Evolutionary conservation across 2,113 vertebrate species (phyloP).

Genomic region (Prionailurus viverrinus): DNA sequence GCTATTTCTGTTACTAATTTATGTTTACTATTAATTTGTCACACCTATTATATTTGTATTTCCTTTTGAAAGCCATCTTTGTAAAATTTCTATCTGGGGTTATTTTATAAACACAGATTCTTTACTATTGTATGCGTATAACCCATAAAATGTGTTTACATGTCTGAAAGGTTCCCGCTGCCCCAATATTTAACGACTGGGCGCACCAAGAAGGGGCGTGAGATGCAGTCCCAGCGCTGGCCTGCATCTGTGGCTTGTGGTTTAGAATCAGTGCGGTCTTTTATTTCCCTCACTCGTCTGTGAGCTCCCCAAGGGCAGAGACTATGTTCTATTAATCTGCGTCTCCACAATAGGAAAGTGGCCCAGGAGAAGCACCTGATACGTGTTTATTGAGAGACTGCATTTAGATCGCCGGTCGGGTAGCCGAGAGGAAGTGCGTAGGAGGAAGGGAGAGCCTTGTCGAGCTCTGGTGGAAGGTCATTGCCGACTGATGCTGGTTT

Average conservation of each 20-base stretch:
- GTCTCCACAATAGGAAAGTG: neutral
- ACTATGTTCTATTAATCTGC: neutral
- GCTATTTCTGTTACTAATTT: neutral
- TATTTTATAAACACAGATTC: neutral
- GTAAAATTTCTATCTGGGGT: neutral
- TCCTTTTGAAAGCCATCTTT: neutral
- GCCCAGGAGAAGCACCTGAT: neutral
- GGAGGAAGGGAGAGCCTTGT: too few species aligned
- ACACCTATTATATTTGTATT: neutral
- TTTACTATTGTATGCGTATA: neutral
- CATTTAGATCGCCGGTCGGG: accelerated
- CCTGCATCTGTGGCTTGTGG: neutral
- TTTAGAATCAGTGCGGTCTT: neutral
- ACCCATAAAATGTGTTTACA: neutral
- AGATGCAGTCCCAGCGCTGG: too few species aligned
- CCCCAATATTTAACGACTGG: accelerated
- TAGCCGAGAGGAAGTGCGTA: too few species aligned
- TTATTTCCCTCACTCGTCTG: too few species aligned
- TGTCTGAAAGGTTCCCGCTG: neutral
- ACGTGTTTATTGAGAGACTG: neutral
- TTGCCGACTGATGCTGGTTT: accelerated
- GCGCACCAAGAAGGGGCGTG: accelerated
- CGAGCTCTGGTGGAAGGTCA: too few species aligned
- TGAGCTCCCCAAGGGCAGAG: neutral
- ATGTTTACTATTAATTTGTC: neutral